Evolutionary conservation across 1,140 invertebrate genomes (phyloP), one percentile per base, ranked within the genome.

Genomic region (Anastrepha ludens): DNA sequence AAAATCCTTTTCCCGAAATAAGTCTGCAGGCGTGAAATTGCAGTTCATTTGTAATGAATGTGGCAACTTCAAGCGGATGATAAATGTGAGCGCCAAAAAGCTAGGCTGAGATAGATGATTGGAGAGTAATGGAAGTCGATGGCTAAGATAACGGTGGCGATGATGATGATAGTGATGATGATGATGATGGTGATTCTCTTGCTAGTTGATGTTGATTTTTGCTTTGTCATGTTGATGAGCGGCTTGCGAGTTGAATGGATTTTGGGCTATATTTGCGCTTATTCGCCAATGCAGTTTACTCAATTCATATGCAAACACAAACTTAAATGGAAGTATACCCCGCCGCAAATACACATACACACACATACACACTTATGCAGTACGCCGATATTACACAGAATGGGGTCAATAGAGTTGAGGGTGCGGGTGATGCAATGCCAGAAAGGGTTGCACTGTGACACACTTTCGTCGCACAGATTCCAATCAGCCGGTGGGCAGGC

Each of bases 221-320:
- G 47, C 17, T 58, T 55, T 81, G 74, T 81, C 20, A 41, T 17
- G 47, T 8, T 58, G 74, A 81, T 58, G 74, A 81, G 74, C 9
- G 74, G n/a, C 3, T 20, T 81, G 74, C 17, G 8, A 58, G 74
- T 29, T 55, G 74, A 81, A 81, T 0, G 20, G 74, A 81, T 55
- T 81, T 81, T 50, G 17, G 44, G 47, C 29, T 29, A 81, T 58
- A 81, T 58, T 81, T 81, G 74, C n/a, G 74, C 44, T 81, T 81
- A 55, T 81, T 81, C 74, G 74, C n/a, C 47, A 81, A 81, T 81
- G 7, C n/a, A 15, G 74, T 20, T 81, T 81, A 81, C 74, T 3
- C 13, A 81, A 55, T 29, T 81, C 74, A 81, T 81, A 81, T 55
- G 47, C 74, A 81, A 81, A 81, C 74, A 81, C 74, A 81, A 81